Conservation (phyloP, 1,140 invertebrate species). For the Zaprionus tsacasi region DNA sequence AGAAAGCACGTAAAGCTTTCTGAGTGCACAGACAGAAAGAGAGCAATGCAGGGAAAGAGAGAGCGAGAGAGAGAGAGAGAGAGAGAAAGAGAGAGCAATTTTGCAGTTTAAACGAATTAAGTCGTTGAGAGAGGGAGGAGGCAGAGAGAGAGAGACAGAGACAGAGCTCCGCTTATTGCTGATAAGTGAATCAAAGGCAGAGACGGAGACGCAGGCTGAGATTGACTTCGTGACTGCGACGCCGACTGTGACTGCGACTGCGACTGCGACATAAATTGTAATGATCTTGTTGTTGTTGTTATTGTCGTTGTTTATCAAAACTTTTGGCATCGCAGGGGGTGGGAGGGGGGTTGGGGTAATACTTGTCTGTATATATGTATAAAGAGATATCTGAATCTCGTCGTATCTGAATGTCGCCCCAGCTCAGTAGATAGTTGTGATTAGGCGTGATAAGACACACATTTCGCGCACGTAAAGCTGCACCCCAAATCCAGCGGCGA, state of each 20-base stretch:
- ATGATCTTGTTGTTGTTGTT: constrained; percentile 12
- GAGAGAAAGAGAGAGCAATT: constrained; percentile 37
- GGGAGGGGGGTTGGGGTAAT: neutral
- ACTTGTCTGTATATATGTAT: neutral
- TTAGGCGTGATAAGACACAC: constrained; percentile 70
- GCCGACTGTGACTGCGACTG: neutral
- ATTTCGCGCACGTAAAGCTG: constrained; percentile 1
- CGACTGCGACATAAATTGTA: constrained; percentile 4
- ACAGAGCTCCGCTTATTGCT: constrained; percentile 22
- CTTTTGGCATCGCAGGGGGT: constrained; percentile 41
- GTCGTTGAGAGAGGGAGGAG: neutral
- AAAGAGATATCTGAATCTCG: constrained; percentile 20
- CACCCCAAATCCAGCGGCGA: neutral
- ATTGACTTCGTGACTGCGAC: neutral
- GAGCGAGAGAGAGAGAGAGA: neutral
- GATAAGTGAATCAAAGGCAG: constrained; percentile 49
- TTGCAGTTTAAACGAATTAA: constrained; percentile 67
- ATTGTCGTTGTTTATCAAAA: constrained; percentile 35
- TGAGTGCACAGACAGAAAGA: constrained; percentile 11
- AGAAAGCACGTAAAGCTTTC: constrained; percentile 17
- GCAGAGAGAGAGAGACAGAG: neutral
- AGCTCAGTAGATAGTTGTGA: constrained; percentile 70
- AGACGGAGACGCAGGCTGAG: neutral
- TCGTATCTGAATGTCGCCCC: constrained; percentile 36
- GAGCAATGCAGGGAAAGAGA: neutral